A percentile compares a stretch with the other conserved stretches of the same genome.
phyloP scores from a whole-genome alignment of 53 echinoderm and acorn worm genomes.

The Patiria pectinifera region DNA sequence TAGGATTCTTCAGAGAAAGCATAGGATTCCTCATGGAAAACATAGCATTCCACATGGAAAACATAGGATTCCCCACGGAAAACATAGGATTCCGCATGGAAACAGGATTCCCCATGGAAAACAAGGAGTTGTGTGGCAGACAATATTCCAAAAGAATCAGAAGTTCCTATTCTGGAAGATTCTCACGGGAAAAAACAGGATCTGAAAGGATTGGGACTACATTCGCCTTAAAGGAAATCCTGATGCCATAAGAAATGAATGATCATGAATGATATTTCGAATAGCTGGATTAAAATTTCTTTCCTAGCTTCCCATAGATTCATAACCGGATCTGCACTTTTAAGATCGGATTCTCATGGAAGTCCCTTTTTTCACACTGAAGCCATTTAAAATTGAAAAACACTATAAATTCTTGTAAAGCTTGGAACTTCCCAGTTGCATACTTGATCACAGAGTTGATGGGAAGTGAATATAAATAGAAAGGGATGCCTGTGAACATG shows the following conservation, averaged over 20 bases:
- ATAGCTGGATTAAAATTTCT: background rate
- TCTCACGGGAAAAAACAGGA: background rate
- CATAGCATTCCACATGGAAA: background rate
- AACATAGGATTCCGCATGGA: too few relatives aligned
- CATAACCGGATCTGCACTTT: background rate
- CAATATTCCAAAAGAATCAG: background rate
- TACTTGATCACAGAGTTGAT: background rate
- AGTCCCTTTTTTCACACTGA: background rate
- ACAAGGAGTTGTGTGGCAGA: background rate
- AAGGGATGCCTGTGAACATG: too few relatives aligned
- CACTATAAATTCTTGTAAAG: too few relatives aligned
- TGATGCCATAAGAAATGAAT: background rate
- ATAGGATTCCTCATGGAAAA: background rate
- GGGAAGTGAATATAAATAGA: background rate
- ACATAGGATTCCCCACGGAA: too few relatives aligned
- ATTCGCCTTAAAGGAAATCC: background rate
- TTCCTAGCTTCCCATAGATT: background rate
- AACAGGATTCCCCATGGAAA: too few relatives aligned
- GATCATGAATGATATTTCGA: background rate
- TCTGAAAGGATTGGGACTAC: background rate
- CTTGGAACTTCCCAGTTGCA: too few relatives aligned
- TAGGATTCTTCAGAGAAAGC: background rate
- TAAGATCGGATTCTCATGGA: background rate
- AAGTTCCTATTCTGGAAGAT: background rate
- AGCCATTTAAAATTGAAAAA: background rate